Percentiles rank a stretch among this genome's conserved stretches.
phyloP scores from a whole-genome alignment of 2,888 invertebrate genomes.

The Galerucella calmariensis region DNA sequence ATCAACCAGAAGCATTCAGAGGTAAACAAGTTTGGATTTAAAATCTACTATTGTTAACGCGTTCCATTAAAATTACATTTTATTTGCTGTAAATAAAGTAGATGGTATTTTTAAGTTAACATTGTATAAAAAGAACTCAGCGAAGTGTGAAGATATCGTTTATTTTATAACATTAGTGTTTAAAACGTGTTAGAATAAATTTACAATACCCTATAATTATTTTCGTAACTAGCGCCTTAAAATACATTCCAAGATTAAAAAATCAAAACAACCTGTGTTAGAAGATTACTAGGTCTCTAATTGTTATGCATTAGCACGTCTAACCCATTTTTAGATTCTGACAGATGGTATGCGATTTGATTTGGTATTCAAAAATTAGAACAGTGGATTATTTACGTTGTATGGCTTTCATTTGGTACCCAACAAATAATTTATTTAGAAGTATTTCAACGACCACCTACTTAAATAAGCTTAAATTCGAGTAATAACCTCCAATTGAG shows the following conservation, averaged over 20 bases:
- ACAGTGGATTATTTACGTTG: not conserved
- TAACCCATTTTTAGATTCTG: not conserved
- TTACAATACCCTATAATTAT: not conserved
- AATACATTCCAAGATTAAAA: not conserved
- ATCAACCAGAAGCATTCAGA: too few relatives aligned
- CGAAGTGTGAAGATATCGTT: not conserved
- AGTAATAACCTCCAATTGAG: too few relatives aligned
- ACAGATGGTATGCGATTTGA: not conserved
- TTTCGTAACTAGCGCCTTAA: not conserved
- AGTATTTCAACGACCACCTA: too few relatives aligned
- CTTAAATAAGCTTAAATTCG: too few relatives aligned
- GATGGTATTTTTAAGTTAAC: not conserved
- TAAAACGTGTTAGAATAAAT: not conserved
- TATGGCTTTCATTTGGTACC: too few relatives aligned
- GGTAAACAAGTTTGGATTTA: too few relatives aligned
- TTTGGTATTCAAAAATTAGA: not conserved
- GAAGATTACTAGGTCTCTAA: not conserved
- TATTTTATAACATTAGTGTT: not conserved
- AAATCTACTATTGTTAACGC: too few relatives aligned
- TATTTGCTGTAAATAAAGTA: too few relatives aligned
- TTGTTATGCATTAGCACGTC: conserved; percentile 2
- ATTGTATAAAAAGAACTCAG: not conserved
- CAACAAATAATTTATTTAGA: too few relatives aligned
- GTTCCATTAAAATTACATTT: too few relatives aligned
- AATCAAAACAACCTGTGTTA: not conserved